A percentile compares a stretch with the other conserved stretches of the same genome.
Conservation (phyloP, 2,888 invertebrate species). For the Galerucella calmariensis region DNA sequence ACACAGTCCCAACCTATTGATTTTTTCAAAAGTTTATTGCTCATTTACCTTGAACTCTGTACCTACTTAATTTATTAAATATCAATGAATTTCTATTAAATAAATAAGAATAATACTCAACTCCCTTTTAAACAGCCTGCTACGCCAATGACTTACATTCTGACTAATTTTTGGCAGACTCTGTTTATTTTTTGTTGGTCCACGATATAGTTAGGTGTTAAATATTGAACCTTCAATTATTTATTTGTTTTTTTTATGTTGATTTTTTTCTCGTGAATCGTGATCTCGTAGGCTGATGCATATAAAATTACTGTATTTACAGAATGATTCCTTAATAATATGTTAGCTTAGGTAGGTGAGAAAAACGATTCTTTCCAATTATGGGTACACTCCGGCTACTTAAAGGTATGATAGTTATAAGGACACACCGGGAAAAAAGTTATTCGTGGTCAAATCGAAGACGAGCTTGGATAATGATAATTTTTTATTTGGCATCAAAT, state of each 20-base stretch:
- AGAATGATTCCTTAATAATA: conserved; percentile 54
- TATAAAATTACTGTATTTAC: conserved; percentile 53
- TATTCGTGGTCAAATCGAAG: not conserved
- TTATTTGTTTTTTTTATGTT: conserved; percentile 26
- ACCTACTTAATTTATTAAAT: no score
- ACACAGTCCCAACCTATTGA: no score
- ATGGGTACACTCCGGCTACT: conserved; percentile 39
- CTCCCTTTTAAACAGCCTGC: not conserved
- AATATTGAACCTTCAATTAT: conserved; percentile 41
- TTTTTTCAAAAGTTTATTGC: no score
- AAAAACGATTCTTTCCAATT: conserved; percentile 49
- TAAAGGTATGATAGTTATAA: conserved; percentile 8
- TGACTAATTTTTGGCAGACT: not conserved
- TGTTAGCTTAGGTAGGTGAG: conserved; percentile 52
- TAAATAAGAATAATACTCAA: no score
- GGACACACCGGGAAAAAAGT: not conserved
- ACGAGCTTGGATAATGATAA: no score
- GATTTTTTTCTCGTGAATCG: conserved; percentile 25
- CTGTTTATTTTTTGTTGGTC: conserved; percentile 22
- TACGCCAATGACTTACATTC: not conserved
- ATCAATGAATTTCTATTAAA: no score
- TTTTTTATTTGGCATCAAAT: no score
- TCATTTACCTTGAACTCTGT: no score
- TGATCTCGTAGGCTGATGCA: conserved; percentile 41
- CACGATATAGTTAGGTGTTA: conserved; percentile 35